phyloP scores from a whole-genome alignment of 1,140 invertebrate species.

The Platyscapa corneri region DNA sequence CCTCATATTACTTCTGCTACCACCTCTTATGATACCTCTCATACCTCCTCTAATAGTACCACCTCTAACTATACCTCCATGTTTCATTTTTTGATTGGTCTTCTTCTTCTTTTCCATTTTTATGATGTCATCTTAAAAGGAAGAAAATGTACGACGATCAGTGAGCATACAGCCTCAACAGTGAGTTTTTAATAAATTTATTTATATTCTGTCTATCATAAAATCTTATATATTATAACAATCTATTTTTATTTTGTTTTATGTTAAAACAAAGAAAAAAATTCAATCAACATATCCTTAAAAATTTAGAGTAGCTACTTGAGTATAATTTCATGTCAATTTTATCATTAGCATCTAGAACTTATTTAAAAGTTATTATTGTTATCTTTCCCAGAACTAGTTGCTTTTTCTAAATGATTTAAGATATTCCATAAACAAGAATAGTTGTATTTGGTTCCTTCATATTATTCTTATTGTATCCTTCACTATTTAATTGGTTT shows the following conservation, averaged over 20 bases:
- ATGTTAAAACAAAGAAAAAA: constrained; percentile 8
- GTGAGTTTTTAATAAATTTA: constrained; percentile 51
- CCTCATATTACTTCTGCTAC: constrained; percentile 47
- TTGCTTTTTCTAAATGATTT: neutral
- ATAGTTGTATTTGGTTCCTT: neutral
- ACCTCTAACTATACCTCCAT: constrained; percentile 52
- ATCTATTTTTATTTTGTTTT: constrained; percentile 28
- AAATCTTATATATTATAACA: constrained; percentile 26
- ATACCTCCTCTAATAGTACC: constrained; percentile 49
- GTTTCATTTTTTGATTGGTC: constrained; percentile 59
- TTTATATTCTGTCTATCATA: constrained; percentile 40
- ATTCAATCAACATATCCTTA: constrained; percentile 13
- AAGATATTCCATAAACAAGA: neutral
- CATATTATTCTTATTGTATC: neutral
- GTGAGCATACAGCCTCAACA: constrained; percentile 64
- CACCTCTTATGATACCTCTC: constrained; percentile 49
- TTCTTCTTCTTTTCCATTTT: constrained; percentile 74
- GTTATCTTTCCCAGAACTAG: neutral
- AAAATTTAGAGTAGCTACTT: constrained; percentile 11
- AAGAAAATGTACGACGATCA: constrained; percentile 68
- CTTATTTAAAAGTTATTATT: neutral
- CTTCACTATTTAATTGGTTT: neutral
- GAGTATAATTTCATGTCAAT: constrained; percentile 3
- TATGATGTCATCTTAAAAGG: constrained; percentile 75
- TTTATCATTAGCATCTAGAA: neutral